A percentile compares a stretch with the other conserved stretches of the same genome.
phyloP scores from a whole-genome alignment of 1,140 invertebrate species.

The Cydia pomonella region DNA sequence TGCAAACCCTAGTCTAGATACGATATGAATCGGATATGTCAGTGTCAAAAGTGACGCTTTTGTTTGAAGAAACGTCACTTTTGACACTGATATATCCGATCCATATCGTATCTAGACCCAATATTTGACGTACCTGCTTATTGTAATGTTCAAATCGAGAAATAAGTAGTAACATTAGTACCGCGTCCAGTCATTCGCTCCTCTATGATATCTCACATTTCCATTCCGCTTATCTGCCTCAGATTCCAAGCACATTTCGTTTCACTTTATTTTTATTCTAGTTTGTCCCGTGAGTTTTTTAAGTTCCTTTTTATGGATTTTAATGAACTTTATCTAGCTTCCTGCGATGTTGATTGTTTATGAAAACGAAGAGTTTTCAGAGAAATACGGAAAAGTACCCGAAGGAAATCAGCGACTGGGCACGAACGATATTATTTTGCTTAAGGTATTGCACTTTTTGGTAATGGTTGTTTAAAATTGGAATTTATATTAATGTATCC shows the following conservation, averaged over 20 bases:
- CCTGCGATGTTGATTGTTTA: constrained; percentile 25
- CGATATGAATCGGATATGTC: too few species aligned
- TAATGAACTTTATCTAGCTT: constrained; percentile 48
- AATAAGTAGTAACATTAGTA: too few species aligned
- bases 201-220: constrained; percentile 44
- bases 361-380: constrained; percentile 9
- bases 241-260: constrained; percentile 58
- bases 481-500: neutral
- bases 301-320: constrained; percentile 43
- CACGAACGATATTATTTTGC: constrained; percentile 3
- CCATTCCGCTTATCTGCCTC: constrained; percentile 56
- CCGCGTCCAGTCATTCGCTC: neutral
- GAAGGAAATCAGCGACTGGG: neutral
- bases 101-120: too few species aligned
- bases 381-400: neutral
- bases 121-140: too few species aligned
- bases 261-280: constrained; percentile 56
- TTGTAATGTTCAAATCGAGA: too few species aligned
- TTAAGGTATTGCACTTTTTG: neutral
- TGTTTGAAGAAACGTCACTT: too few species aligned
- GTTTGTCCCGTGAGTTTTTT: constrained; percentile 42
- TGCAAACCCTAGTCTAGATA: too few species aligned
- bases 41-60: too few species aligned
- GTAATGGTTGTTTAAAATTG: neutral
- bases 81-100: too few species aligned